These are phyloP conservation scores for Coregonus suidteri DNA, from an alignment of 2,797 vertebrate genomes.

Conservation along the genomic window DNA sequence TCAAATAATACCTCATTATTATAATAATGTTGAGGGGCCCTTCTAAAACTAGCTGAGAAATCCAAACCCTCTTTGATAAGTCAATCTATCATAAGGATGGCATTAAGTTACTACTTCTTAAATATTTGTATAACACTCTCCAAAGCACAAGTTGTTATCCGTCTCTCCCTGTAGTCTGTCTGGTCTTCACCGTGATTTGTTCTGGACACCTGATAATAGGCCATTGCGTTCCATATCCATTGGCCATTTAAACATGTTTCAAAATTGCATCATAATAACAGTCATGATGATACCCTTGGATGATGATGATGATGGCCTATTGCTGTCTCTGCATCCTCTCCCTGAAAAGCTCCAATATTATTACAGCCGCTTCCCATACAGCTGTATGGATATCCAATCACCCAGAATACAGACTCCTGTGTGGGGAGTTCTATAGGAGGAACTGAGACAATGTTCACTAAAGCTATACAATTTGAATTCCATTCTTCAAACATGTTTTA, in stretches of 20 bases:
- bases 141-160: not conserved
- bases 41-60: not conserved
- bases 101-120: not conserved
- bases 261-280: slow-evolving; percentile 71
- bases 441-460: slow-evolving; percentile 70
- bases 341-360: slow-evolving; percentile 62
- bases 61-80: not conserved
- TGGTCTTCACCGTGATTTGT: slow-evolving; percentile 16
- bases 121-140: not conserved
- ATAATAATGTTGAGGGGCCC: not conserved
- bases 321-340: slow-evolving; percentile 56
- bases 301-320: slow-evolving; percentile 67
- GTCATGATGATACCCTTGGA: slow-evolving; percentile 61
- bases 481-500: not conserved
- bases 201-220: slow-evolving; percentile 58
- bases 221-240: slow-evolving; percentile 67
- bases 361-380: slow-evolving; percentile 67
- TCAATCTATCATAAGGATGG: not conserved
- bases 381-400: slow-evolving; percentile 75
- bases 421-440: slow-evolving; percentile 56
- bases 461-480: slow-evolving; percentile 55
- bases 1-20: not conserved
- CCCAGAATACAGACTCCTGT: slow-evolving; percentile 29
- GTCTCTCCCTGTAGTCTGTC: not conserved
- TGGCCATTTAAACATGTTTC: slow-evolving; percentile 71